Evolutionary conservation across 2,888 invertebrate species (phyloP), one percentile per base, ranked within the genome.

Genomic region (Melinaea menophilus): DNA sequence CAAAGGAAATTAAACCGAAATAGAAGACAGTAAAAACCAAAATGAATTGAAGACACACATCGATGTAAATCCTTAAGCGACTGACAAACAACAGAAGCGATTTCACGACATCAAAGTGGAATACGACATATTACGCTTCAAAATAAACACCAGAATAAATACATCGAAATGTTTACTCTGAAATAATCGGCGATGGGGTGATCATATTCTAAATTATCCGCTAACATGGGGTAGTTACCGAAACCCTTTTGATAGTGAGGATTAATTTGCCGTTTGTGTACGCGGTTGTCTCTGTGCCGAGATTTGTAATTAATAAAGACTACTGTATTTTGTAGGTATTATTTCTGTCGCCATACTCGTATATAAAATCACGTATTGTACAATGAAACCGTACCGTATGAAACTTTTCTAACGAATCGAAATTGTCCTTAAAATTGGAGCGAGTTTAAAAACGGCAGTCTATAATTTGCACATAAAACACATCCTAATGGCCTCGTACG

Each of bases 31-130:
- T 89, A 90, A 88, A 89, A 88, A 81, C 71, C 80, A 86, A 82
- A 88, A 81, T 88, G 79, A 85, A 86, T 84, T 79, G 82, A 79
- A 79, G 73, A 76, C 77, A 76, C 78, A 75, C 82, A 84, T 87
- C 84, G 84, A 87, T 82, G 83, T 89, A 86, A 86, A 85, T 86
- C 88, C 83, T 87, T 88, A 84, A 79, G 82, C 78, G 77, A 75
- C 82, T 88, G 90, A 89, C 88, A 85, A 86, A 86, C 87, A 87
- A 86, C 89, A 89, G 90, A 88, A 89, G 84, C 90, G 90, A 88
- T 89, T 89, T 88, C 87, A 88, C 85, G 88, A 90, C 90, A 90
- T 90, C 90, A 90, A 90, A 90, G 90, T 88, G 88, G 88, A 88
- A 88, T 87, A 88, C 88, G 88, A 90, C 90, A 89, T 89, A 89